These are phyloP conservation scores for Mixornis gularis DNA, from an alignment of 2,113 vertebrate genomes.

Conservation along the genomic window DNA sequence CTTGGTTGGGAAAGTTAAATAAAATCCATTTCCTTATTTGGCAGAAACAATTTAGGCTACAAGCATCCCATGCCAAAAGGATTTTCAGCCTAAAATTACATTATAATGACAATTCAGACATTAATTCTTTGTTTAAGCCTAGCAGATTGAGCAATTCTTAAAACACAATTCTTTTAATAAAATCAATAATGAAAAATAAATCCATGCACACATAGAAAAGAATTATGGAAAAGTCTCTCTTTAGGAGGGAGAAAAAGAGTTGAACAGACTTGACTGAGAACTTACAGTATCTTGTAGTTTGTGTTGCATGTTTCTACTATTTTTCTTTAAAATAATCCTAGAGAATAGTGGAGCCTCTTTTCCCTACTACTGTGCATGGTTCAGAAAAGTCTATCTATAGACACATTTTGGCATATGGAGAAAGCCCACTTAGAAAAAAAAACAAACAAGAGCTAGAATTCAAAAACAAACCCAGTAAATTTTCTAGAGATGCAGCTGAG, in stretches of 20 bases:
- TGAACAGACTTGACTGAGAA: neutral
- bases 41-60: constrained; percentile 27
- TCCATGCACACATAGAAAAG: neutral
- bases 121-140: neutral
- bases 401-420: neutral
- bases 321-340: neutral
- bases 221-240: neutral
- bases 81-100: constrained; percentile 25
- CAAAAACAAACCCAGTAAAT: neutral
- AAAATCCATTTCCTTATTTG: constrained; percentile 39
- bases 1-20: neutral
- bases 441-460: neutral
- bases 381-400: neutral
- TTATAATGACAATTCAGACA: constrained; percentile 11
- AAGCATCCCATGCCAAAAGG: neutral
- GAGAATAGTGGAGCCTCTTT: neutral
- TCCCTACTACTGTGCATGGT: neutral
- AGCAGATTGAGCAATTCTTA: neutral
- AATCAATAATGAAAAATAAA: constrained; percentile 35
- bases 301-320: neutral
- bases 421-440: neutral
- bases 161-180: constrained; percentile 19
- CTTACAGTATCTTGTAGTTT: neutral
- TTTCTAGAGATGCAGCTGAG: neutral
- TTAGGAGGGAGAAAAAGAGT: neutral